A percentile compares a stretch with the other conserved stretches of the same genome.
Conservation (phyloP, 2,113 vertebrate species). For the Aviceda subcristata region DNA sequence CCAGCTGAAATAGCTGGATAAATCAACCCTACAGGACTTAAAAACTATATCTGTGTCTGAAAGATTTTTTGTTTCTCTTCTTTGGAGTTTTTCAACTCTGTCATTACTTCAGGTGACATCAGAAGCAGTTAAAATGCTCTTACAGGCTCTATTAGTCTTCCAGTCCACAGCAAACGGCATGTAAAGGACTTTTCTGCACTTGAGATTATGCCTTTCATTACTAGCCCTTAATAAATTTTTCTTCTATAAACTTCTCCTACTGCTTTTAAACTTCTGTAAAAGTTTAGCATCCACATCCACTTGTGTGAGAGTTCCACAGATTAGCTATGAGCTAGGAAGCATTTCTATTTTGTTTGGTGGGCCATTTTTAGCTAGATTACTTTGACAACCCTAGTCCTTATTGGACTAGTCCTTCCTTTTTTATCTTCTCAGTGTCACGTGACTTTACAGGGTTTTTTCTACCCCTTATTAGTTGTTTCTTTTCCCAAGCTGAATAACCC, state of each 20-base stretch:
- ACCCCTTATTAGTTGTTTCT: not conserved
- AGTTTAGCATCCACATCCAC: not conserved
- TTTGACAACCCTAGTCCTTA: not conserved
- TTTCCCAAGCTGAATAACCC: not conserved
- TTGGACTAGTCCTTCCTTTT: not conserved
- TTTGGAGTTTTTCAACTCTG: not conserved
- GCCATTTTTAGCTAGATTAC: not conserved
- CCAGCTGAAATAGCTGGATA: not conserved
- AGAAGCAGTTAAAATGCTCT: not conserved
- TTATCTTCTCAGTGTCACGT: not conserved
- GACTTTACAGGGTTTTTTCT: not conserved
- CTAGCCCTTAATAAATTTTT: not conserved
- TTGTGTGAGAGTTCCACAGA: not conserved
- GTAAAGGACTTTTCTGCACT: not conserved
- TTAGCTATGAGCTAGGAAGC: not conserved
- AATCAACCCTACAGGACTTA: not conserved
- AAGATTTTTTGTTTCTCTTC: not conserved
- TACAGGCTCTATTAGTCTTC: not conserved
- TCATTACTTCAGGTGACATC: not conserved
- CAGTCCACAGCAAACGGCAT: accelerated
- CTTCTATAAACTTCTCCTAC: not conserved
- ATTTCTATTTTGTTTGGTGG: not conserved
- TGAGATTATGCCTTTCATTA: not conserved
- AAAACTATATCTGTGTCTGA: not conserved
- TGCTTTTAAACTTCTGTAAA: not conserved